phyloP scores from a whole-genome alignment of 2,113 vertebrate genomes.

The Ameiurus melas region DNA sequence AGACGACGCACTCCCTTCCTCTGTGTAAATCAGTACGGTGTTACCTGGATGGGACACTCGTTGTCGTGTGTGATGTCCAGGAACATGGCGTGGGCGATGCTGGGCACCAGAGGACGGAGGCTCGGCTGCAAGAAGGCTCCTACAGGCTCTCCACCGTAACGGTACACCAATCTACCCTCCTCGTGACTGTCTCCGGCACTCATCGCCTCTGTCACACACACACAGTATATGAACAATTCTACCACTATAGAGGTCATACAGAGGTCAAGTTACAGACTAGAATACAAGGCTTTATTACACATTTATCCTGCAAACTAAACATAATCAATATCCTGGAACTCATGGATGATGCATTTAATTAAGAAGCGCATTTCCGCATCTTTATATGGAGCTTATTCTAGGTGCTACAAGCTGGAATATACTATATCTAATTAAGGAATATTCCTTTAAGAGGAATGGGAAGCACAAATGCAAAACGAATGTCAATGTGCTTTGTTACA shows the following conservation, averaged over 20 bases:
- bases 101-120: constrained; percentile 83
- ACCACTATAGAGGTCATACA: background rate
- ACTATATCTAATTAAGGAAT: background rate
- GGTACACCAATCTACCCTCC: constrained; percentile 91
- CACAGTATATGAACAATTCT: background rate
- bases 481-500: background rate
- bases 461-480: background rate
- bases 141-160: constrained; percentile 92
- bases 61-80: constrained; percentile 98
- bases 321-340: background rate
- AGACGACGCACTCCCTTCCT: background rate
- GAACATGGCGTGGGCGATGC: constrained; percentile 93
- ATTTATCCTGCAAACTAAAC: background rate
- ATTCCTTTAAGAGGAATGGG: background rate
- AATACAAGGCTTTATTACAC: background rate
- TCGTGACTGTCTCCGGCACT: constrained; percentile 93
- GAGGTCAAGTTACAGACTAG: background rate
- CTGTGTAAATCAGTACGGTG: constrained; percentile 19
- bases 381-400: background rate
- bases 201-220: constrained; percentile 88
- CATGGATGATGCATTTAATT: background rate
- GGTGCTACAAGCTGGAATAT: background rate
- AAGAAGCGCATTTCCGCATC: background rate
- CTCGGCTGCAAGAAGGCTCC: constrained; percentile 93
- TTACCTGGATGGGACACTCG: constrained; percentile 90